phyloP scores from a whole-genome alignment of 2,113 vertebrate genomes.

The Silurus asotus region DNA sequence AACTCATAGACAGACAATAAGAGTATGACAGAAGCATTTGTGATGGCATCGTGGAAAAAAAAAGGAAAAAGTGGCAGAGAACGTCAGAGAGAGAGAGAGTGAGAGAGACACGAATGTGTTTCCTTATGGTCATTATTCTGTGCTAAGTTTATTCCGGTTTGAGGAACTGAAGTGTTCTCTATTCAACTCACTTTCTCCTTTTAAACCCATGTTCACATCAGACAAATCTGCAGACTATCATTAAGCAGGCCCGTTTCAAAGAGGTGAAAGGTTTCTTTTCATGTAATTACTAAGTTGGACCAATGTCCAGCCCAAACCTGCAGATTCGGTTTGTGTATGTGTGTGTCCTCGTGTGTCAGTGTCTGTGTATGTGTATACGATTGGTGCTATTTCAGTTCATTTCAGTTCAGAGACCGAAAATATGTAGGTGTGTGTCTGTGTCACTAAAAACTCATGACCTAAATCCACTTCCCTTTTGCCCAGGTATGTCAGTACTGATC shows the following conservation, averaged over 20 bases:
- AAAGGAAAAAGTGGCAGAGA: background rate
- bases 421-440: constrained; percentile 41
- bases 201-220: constrained; percentile 15
- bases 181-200: constrained; percentile 34
- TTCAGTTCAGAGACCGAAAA: constrained; percentile 37
- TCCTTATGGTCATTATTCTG: constrained; percentile 32
- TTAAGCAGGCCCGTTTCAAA: background rate
- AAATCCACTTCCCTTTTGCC: constrained; percentile 38
- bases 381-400: constrained; percentile 36
- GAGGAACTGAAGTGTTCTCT: constrained; percentile 34
- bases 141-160: constrained; percentile 31
- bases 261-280: background rate
- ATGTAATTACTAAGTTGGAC: background rate
- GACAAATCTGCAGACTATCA: background rate
- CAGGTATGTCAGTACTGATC: constrained; percentile 41
- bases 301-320: background rate
- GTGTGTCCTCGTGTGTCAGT: background rate
- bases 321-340: background rate
- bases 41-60: constrained; percentile 25
- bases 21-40: constrained; percentile 38
- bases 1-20: constrained; percentile 41
- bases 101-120: constrained; percentile 27
- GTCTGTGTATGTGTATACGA: background rate
- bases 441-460: constrained; percentile 30
- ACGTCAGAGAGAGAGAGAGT: constrained; percentile 17